Evolutionary conservation across 2,888 invertebrate species (phyloP).

Genomic region (Saturnia pavonia): DNA sequence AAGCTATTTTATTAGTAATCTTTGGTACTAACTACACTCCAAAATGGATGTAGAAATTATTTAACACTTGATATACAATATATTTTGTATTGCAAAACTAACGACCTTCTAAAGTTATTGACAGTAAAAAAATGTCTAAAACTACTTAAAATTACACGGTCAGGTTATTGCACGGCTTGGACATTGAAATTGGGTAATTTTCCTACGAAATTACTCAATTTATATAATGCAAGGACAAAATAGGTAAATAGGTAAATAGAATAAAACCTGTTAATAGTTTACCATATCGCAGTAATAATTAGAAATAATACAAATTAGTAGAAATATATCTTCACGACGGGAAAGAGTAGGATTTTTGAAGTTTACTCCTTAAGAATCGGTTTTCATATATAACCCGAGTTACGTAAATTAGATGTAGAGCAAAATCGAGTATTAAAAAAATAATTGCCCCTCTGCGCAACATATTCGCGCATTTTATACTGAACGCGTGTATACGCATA

Average conservation of each 20-base stretch:
- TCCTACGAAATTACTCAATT: conserved; percentile 64
- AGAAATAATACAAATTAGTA: not conserved
- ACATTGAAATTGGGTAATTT: conserved; percentile 58
- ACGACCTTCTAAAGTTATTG: conserved; percentile 29
- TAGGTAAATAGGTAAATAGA: too few relatives aligned
- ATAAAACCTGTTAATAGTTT: not conserved
- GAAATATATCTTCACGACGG: too few relatives aligned
- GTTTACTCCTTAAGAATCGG: too few relatives aligned
- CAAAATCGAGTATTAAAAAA: too few relatives aligned
- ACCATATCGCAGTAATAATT: not conserved
- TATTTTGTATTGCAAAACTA: conserved; percentile 21
- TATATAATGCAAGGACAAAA: conserved; percentile 55
- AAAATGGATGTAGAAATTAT: not conserved
- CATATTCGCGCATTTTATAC: too few relatives aligned
- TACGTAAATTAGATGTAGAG: too few relatives aligned
- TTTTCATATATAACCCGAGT: too few relatives aligned
- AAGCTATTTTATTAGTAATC: not conserved
- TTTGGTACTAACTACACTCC: not conserved
- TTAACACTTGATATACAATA: conserved; percentile 17
- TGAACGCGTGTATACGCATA: too few relatives aligned
- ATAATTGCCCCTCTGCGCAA: too few relatives aligned
- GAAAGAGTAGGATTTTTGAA: too few relatives aligned
- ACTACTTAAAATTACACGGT: conserved; percentile 62
- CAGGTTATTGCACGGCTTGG: conserved; percentile 43
- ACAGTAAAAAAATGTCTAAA: conserved; percentile 38